phyloP scores from a whole-genome alignment of 1,140 invertebrate species.

The Eupristina koningsbergeri region DNA sequence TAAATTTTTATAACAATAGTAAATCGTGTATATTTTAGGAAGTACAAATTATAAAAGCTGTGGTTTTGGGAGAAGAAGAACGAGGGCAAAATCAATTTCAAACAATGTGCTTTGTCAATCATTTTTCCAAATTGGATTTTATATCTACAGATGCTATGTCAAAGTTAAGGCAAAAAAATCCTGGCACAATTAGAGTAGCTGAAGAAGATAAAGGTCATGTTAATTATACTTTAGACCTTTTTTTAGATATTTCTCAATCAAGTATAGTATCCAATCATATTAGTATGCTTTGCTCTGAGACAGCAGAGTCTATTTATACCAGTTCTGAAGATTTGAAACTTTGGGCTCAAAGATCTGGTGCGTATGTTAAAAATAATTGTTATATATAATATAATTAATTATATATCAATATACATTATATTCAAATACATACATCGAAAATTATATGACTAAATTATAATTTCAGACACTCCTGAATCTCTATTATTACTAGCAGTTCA shows the following conservation, averaged over 20 bases:
- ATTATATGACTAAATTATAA: slow-evolving; percentile 20
- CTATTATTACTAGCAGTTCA: slow-evolving; percentile 74
- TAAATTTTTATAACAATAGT: too few relatives aligned
- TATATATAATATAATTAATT: neutral
- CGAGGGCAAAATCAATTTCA: slow-evolving; percentile 91
- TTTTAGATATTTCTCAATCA: slow-evolving; percentile 80
- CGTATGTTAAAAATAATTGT: slow-evolving; percentile 54
- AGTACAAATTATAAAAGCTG: slow-evolving; percentile 91
- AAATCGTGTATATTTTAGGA: slow-evolving; percentile 77
- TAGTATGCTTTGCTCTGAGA: slow-evolving; percentile 82
- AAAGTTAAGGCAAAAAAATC: slow-evolving; percentile 92
- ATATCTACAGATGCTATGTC: slow-evolving; percentile 97
- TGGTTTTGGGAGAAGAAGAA: slow-evolving; percentile 97
- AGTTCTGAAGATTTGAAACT: slow-evolving; percentile 84
- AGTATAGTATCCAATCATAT: slow-evolving; percentile 84
- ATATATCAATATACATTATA: too few relatives aligned
- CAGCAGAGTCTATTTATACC: slow-evolving; percentile 84
- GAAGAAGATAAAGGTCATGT: slow-evolving; percentile 90
- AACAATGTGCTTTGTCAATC: slow-evolving; percentile 92
- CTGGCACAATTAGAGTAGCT: slow-evolving; percentile 80
- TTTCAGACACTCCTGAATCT: slow-evolving; percentile 76
- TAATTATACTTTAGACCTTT: slow-evolving; percentile 87
- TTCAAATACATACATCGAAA: neutral
- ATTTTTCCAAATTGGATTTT: slow-evolving; percentile 92
- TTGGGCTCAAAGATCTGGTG: slow-evolving; percentile 85